Evolutionary conservation across 2,888 invertebrate species (phyloP).

Genomic region (Cheilosia grossa): DNA sequence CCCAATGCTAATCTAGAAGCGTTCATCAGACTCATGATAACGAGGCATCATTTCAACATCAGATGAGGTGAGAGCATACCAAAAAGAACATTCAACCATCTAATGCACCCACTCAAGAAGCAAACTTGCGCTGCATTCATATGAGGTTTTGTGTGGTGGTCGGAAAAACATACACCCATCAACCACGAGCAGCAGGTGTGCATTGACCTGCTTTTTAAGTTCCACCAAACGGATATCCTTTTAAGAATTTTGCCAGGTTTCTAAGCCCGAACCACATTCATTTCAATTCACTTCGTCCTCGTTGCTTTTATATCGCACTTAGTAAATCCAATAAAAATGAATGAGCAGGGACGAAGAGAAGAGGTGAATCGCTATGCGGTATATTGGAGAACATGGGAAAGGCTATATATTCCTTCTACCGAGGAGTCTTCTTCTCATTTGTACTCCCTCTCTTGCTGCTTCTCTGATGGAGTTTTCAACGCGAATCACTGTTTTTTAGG

Average conservation of each 20-base stretch:
- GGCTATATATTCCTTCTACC: slow-evolving; percentile 2
- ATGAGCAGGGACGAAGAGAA: slow-evolving; percentile 42
- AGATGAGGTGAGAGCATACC: slow-evolving; percentile 54
- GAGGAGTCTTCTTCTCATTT: slow-evolving; percentile 1
- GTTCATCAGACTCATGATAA: slow-evolving; percentile 46
- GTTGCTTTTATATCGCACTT: slow-evolving; percentile 72
- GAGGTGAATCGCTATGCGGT: neutral
- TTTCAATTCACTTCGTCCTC: slow-evolving; percentile 67
- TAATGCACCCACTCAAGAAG: slow-evolving; percentile 67
- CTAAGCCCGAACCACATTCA: slow-evolving; percentile 64
- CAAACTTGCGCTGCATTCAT: slow-evolving; percentile 58
- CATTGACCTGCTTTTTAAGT: slow-evolving; percentile 64
- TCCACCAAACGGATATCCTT: slow-evolving; percentile 62
- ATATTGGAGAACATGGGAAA: slow-evolving; percentile 13
- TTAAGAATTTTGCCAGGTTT: slow-evolving; percentile 60
- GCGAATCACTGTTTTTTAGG: slow-evolving; percentile 3
- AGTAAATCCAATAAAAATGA: slow-evolving; percentile 74
- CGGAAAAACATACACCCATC: slow-evolving; percentile 13
- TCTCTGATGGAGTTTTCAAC: neutral
- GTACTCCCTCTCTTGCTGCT: neutral
- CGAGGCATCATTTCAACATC: slow-evolving; percentile 53
- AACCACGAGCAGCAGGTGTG: slow-evolving; percentile 68
- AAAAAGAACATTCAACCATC: slow-evolving; percentile 65
- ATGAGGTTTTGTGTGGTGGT: slow-evolving; percentile 49
- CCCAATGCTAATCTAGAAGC: slow-evolving; percentile 53